Conservation (phyloP, 2,797 vertebrate genomes). For the Myotis planiceps region DNA sequence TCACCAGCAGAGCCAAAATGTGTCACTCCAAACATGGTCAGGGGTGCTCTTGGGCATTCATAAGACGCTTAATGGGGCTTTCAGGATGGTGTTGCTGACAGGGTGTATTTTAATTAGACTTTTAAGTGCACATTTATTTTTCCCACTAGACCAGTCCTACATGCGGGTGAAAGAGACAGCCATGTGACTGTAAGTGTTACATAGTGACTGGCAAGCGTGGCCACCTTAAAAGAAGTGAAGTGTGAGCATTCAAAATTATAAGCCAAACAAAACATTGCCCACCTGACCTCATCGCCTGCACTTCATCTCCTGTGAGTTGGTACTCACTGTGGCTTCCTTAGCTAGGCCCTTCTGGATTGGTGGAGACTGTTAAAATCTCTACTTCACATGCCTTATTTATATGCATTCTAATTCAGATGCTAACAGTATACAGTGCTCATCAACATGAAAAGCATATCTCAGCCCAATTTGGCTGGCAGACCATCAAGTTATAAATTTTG, state of each 20-base stretch:
- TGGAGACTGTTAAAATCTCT: neutral
- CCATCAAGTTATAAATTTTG: slow-evolving; percentile 21
- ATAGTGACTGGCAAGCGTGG: neutral
- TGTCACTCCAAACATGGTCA: slow-evolving; percentile 70
- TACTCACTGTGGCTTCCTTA: neutral
- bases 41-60: slow-evolving; percentile 58
- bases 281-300: neutral
- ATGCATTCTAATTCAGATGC: slow-evolving; percentile 10
- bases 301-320: neutral
- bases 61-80: slow-evolving; percentile 67
- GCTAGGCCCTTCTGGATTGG: neutral
- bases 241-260: neutral
- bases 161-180: slow-evolving; percentile 27
- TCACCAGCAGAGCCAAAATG: slow-evolving; percentile 72
- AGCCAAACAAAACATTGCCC: neutral
- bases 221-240: neutral
- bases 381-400: neutral
- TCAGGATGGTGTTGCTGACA: slow-evolving; percentile 53
- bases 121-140: slow-evolving; percentile 67
- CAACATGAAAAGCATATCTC: slow-evolving; percentile 47
- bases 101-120: slow-evolving; percentile 73
- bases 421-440: slow-evolving; percentile 4
- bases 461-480: neutral
- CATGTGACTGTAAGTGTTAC: neutral
- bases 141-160: slow-evolving; percentile 38